Evolutionary conservation across 2,888 invertebrate species (phyloP), one percentile per base, ranked within the genome.

Genomic region (Eristalinus aeneus): DNA sequence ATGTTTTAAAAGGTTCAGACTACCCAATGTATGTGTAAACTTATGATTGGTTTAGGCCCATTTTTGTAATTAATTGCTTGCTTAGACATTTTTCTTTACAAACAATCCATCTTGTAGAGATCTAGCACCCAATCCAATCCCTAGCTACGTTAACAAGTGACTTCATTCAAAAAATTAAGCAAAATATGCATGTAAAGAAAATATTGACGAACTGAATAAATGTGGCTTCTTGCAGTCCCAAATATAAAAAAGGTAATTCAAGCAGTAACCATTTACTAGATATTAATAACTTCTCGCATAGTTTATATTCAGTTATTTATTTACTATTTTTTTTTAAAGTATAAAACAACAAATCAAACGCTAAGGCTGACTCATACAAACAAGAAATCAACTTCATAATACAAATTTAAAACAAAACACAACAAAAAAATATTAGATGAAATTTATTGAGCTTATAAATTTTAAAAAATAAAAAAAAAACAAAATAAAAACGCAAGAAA

Each of bases 141-240:
- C 27, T 27, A 27, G 5, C 2, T 27, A 3, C 34, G 10, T 10
- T 10, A 2, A 34, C 34, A 8, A 34, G 2, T 10, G 34, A 34
- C 1, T 34, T 9, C 3, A 34, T 34, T 34, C 9, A 1, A 4
- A 46, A n/a, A n/a, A 12, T 39, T 16, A 1, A 16, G 8, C n/a
- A 46, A 34, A 34, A 34, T 9, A 1, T 34, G 34, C 9, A 10
- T 8, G 1, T 16, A 46, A 27, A 61, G 22, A 72, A 20, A 68
- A 61, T 16, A 11, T 46, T 27, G 6, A 54, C 72, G 10, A 46
- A 64, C 74, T 74, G 74, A 74, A 74, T 80, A 80, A 80, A 80
- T 80, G 80, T 80, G 80, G 80, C 79, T 79, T 73, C 71, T 71
- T 65, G 64, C 67, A 79, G 23, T 46, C n/a, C 60, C n/a, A 2